A percentile compares a stretch with the other conserved stretches of the same genome.
phyloP scores from a whole-genome alignment of 2,113 vertebrate genomes.

The Neomonachus schauinslandi region DNA sequence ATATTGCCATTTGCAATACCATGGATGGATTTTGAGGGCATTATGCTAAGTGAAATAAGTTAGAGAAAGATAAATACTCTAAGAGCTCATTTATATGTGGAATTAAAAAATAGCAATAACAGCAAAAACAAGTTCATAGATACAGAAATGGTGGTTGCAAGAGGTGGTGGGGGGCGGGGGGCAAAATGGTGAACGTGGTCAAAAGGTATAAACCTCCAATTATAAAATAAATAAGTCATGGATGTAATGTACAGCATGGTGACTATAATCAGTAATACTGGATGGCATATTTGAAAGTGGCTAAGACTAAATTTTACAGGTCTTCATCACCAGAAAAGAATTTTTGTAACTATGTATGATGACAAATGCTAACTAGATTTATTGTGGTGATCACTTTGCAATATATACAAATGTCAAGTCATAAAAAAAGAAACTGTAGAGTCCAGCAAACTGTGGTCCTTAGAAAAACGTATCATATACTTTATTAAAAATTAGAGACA shows the following conservation, averaged over 20 bases:
- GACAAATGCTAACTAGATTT: not conserved
- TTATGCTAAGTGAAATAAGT: not conserved
- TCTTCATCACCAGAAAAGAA: not conserved
- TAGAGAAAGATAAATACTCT: not conserved
- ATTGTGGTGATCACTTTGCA: not conserved
- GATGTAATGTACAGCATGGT: not conserved
- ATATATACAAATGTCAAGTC: not conserved
- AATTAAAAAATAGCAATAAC: not conserved
- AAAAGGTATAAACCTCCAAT: not conserved
- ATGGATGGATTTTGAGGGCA: not conserved
- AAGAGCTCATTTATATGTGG: not conserved
- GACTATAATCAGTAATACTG: not conserved
- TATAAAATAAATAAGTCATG: not conserved
- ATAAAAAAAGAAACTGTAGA: not conserved
- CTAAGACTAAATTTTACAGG: not conserved
- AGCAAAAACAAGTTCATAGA: not conserved
- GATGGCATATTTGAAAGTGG: not conserved
- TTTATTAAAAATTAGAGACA: not conserved
- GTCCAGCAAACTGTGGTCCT: not conserved
- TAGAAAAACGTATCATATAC: not conserved
- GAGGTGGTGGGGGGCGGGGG: not conserved
- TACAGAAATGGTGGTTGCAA: not conserved
- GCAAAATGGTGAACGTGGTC: not conserved
- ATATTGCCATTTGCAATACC: not conserved
- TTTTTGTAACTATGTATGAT: not conserved